A percentile compares a stretch with the other conserved stretches of the same genome.
phyloP scores from a whole-genome alignment of 1,140 invertebrate genomes.

The Cotesia vestalis region DNA sequence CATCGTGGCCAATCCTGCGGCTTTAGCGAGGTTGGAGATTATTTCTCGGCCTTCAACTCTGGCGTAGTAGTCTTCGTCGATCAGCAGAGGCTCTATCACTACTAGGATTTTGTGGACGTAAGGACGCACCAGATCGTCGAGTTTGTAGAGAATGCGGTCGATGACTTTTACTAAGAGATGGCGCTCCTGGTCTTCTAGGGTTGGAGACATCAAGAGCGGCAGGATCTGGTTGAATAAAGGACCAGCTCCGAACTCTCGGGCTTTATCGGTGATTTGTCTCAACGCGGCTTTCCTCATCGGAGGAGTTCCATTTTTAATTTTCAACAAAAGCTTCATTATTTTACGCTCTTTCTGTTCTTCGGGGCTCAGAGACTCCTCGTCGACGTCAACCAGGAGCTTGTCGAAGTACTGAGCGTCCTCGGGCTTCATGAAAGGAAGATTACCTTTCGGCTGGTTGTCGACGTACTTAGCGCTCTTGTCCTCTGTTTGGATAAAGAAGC shows the following conservation, averaged over 20 bases:
- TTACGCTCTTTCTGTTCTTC: conserved; percentile 98
- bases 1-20: conserved; percentile 99
- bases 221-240: conserved; percentile 99
- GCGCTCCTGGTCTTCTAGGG: conserved; percentile 98
- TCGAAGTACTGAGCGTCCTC: conserved; percentile 99
- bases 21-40: conserved; percentile 99
- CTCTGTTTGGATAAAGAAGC: conserved; percentile 95
- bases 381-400: conserved; percentile 96
- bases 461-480: conserved; percentile 87
- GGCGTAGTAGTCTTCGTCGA: conserved; percentile 99
- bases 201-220: conserved; percentile 98
- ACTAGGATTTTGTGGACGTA: conserved; percentile 99
- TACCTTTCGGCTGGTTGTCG: conserved; percentile 96
- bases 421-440: conserved; percentile 98
- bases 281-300: conserved; percentile 98
- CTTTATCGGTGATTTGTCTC: conserved; percentile 98
- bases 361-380: conserved; percentile 93
- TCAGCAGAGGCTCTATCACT: conserved; percentile 98
- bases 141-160: conserved; percentile 97
- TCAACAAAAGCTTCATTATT: conserved; percentile 98
- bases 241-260: conserved; percentile 97
- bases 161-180: conserved; percentile 99
- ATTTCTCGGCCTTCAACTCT: conserved; percentile 99
- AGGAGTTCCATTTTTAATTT: conserved; percentile 99
- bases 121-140: conserved; percentile 97